Conservation (phyloP, 2,113 vertebrate species). For the Thamnaconus septentrionalis region DNA sequence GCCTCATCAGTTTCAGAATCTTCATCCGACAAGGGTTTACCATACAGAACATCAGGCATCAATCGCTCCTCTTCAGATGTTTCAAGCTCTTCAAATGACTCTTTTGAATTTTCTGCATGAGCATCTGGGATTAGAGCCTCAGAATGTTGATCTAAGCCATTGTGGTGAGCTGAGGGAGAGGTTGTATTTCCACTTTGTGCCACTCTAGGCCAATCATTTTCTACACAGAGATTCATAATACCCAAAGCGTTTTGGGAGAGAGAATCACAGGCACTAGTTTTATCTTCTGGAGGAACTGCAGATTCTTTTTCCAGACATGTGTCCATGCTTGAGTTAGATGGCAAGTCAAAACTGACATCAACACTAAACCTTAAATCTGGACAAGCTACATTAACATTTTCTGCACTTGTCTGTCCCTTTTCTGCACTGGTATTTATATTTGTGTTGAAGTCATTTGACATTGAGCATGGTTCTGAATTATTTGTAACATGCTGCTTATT, state of each 20-base stretch:
- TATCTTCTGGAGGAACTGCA: too few species aligned
- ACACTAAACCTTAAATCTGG: too few species aligned
- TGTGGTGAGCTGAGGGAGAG: too few species aligned
- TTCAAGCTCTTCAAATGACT: slow-evolving; percentile 25
- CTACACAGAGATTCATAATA: too few species aligned
- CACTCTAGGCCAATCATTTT: too few species aligned
- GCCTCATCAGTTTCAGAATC: slow-evolving; percentile 38
- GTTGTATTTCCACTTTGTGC: too few species aligned
- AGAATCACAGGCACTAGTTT: too few species aligned
- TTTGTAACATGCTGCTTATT: background rate
- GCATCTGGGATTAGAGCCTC: too few species aligned
- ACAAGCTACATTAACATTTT: slow-evolving; percentile 1
- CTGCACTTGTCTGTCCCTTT: slow-evolving; percentile 8
- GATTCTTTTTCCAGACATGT: too few species aligned
- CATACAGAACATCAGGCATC: slow-evolving; percentile 17
- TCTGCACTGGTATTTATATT: background rate
- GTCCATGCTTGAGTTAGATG: too few species aligned
- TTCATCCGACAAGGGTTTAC: slow-evolving; percentile 53
- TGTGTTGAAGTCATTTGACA: background rate
- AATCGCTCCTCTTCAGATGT: slow-evolving; percentile 18
- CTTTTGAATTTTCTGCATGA: slow-evolving; percentile 23
- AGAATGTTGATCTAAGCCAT: background rate
- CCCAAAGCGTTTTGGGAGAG: too few species aligned
- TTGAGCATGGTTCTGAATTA: background rate
- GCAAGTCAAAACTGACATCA: too few species aligned